A percentile compares a stretch with the other conserved stretches of the same genome.
phyloP scores from a whole-genome alignment of 35 echinoderm and acorn worm species.

The Patiria miniata region DNA sequence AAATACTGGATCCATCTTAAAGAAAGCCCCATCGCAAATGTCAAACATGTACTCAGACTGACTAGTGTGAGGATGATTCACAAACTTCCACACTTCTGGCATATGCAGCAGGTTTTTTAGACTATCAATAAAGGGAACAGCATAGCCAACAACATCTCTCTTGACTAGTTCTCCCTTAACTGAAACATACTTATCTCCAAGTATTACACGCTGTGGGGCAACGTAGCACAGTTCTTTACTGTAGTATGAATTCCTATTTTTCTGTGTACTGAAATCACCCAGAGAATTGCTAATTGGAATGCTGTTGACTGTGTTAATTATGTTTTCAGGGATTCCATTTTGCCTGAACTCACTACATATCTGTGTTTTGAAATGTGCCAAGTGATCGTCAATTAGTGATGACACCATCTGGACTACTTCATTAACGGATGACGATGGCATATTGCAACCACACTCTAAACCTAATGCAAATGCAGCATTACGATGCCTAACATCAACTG shows the following conservation, averaged over 20 bases:
- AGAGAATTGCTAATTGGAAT: background rate
- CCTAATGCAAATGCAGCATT: too few relatives aligned
- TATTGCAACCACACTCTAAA: too few relatives aligned
- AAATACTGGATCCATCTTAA: background rate
- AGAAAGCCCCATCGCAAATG: background rate
- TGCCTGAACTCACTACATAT: too few relatives aligned
- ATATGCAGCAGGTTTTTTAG: background rate
- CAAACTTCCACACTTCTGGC: background rate
- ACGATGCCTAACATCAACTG: too few relatives aligned
- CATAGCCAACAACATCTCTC: conserved; percentile 12
- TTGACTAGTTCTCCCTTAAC: background rate
- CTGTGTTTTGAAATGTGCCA: too few relatives aligned
- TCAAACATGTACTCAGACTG: background rate
- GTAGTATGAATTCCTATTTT: conserved; percentile 10
- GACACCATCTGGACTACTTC: too few relatives aligned
- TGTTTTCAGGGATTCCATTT: too few relatives aligned
- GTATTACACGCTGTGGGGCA: background rate
- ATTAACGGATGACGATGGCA: too few relatives aligned
- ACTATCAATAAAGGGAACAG: conserved; percentile 24
- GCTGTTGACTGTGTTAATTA: too few relatives aligned
- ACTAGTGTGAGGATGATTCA: background rate
- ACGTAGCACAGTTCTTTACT: background rate
- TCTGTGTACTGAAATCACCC: background rate
- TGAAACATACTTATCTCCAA: conserved; percentile 14
- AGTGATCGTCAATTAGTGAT: too few relatives aligned